phyloP scores from a whole-genome alignment of 1,140 invertebrate species.

The Bombus pascuorum region DNA sequence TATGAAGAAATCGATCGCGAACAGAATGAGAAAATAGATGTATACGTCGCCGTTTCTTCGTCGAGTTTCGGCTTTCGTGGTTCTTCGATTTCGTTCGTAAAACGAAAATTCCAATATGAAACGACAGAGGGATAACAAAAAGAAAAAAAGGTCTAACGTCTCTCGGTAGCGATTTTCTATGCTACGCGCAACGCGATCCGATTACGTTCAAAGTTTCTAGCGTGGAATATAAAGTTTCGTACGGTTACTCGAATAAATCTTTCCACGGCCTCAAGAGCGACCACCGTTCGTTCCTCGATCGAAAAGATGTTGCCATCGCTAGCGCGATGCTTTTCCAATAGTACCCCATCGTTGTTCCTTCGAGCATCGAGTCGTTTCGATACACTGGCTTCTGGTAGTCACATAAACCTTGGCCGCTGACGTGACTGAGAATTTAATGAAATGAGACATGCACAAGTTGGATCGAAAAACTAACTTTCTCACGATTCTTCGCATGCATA shows the following conservation, averaged over 20 bases:
- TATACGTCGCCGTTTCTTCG: background rate
- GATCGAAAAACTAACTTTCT: conserved; percentile 76
- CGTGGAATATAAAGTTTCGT: conserved; percentile 9
- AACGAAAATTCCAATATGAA: background rate
- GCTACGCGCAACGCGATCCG: background rate
- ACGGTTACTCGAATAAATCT: conserved; percentile 7
- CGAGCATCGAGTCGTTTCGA: conserved; percentile 44
- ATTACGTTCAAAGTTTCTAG: background rate
- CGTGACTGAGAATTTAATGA: conserved; percentile 77
- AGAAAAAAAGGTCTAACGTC: background rate
- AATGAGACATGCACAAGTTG: conserved; percentile 65
- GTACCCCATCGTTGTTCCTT: conserved; percentile 6
- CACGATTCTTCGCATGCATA: conserved; percentile 74
- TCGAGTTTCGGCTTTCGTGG: background rate
- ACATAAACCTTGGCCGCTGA: conserved; percentile 68
- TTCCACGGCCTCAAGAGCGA: background rate
- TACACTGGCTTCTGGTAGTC: conserved; percentile 66
- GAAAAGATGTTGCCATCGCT: background rate
- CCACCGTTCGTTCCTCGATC: background rate
- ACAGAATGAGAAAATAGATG: background rate
- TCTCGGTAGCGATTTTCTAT: background rate
- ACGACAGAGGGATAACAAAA: background rate
- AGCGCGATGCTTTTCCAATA: conserved; percentile 47
- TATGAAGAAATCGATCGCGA: background rate
- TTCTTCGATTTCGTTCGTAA: no score